Conservation (phyloP, 1,140 invertebrate species). For the Macrobrachium rosenbergii region DNA sequence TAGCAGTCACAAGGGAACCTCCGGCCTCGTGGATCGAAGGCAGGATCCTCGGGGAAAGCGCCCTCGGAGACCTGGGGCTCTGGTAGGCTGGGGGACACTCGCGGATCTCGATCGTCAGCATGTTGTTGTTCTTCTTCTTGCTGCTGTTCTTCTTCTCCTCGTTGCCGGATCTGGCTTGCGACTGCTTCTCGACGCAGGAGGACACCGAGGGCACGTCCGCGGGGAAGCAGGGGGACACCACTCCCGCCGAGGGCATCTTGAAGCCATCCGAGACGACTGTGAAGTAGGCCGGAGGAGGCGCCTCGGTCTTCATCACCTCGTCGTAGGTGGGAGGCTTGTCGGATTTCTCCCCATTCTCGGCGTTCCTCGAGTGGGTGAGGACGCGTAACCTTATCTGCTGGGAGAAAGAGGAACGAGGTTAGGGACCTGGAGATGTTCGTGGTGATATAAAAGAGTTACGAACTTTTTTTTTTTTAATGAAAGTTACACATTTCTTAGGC, state of each 20-base stretch:
- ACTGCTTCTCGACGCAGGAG: background rate
- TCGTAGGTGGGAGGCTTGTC: constrained; percentile 48
- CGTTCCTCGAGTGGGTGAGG: constrained; percentile 27
- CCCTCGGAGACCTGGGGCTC: constrained; percentile 29
- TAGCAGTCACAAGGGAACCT: constrained; percentile 28
- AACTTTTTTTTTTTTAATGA: constrained; percentile 8
- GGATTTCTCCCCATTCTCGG: constrained; percentile 23
- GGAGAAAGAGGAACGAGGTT: background rate
- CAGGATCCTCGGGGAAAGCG: constrained; percentile 32
- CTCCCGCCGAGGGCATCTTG: background rate
- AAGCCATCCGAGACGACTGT: constrained; percentile 37
- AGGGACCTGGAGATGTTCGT: background rate
- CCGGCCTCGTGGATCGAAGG: constrained; percentile 9
- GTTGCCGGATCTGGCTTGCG: background rate
- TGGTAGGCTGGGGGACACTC: constrained; percentile 43
- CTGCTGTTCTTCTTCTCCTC: background rate
- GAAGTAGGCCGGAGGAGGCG: constrained; percentile 51
- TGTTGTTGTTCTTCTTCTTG: background rate
- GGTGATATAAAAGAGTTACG: background rate
- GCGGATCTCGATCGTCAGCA: constrained; percentile 7
- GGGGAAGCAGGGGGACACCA: background rate
- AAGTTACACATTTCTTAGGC: background rate
- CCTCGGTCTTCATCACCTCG: constrained; percentile 52
- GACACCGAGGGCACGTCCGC: constrained; percentile 12
- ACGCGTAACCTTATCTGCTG: constrained; percentile 50